Evolutionary conservation across 2,797 vertebrate species (phyloP).

Genomic region (Ctenopoma multispine): DNA sequence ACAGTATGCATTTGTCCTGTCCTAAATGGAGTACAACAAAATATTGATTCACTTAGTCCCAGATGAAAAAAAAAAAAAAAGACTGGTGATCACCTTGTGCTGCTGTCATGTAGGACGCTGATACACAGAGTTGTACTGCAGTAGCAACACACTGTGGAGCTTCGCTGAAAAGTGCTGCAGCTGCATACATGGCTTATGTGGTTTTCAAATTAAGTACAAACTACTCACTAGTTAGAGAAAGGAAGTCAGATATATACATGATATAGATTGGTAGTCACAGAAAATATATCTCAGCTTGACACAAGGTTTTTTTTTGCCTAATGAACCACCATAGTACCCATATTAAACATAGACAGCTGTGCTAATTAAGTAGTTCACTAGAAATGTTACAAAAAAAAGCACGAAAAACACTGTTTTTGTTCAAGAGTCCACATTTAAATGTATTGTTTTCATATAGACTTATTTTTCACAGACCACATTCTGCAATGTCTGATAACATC

Average conservation of each 20-base stretch:
- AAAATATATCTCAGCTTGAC: neutral
- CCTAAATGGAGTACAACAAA: constrained; percentile 7
- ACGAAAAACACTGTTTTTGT: no score
- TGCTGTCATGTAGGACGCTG: constrained; percentile 14
- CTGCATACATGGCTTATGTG: neutral
- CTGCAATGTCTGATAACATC: neutral
- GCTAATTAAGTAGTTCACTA: neutral
- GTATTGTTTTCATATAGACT: no score
- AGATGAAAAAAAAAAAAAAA: constrained; percentile 25
- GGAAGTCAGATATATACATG: neutral
- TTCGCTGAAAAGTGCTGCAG: constrained; percentile 8
- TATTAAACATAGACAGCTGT: neutral
- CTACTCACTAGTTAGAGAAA: neutral
- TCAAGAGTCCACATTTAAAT: neutral
- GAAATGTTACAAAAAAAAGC: no score
- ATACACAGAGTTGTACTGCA: constrained; percentile 3
- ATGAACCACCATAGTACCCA: neutral
- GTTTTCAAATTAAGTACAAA: neutral
- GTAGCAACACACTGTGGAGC: constrained; percentile 2
- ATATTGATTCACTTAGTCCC: constrained; percentile 37
- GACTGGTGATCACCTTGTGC: constrained; percentile 44
- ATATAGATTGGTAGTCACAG: neutral
- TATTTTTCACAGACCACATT: neutral
- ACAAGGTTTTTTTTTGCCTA: neutral
- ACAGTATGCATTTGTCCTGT: constrained; percentile 10